These are phyloP conservation scores for Nowickia ferox DNA, from an alignment of 2,888 invertebrate genomes.

Conservation along the genomic window DNA sequence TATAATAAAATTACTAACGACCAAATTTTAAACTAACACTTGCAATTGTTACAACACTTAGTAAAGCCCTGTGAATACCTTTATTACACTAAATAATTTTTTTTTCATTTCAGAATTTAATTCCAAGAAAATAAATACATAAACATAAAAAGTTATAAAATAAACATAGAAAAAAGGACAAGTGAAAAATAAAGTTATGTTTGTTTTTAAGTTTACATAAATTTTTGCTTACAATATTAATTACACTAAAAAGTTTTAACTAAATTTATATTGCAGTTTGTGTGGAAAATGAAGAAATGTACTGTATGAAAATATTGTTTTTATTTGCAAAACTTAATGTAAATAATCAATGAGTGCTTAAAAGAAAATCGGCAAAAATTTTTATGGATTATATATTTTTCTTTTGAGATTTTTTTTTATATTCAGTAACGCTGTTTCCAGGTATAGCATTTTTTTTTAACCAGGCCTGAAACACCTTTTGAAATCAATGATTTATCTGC, in stretches of 20 bases:
- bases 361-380: background rate
- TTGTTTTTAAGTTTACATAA: conserved; percentile 16
- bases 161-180: conserved; percentile 79
- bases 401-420: no score
- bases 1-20: background rate
- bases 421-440: no score
- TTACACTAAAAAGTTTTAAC: conserved; percentile 52
- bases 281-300: conserved; percentile 23
- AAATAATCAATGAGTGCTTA: conserved; percentile 34
- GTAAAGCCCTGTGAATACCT: background rate
- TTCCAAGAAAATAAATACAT: conserved; percentile 64
- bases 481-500: no score
- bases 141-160: conserved; percentile 45
- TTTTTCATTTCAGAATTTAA: conserved; percentile 63
- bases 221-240: conserved; percentile 37
- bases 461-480: no score
- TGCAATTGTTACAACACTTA: background rate
- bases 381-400: background rate
- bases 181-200: conserved; percentile 73
- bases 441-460: no score
- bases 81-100: conserved; percentile 5
- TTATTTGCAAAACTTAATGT: conserved; percentile 47
- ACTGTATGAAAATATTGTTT: conserved; percentile 31
- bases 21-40: background rate
- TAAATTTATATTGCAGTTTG: conserved; percentile 73